Evolutionary conservation across 2,113 vertebrate genomes (phyloP).

Genomic region (Laticauda colubrina): DNA sequence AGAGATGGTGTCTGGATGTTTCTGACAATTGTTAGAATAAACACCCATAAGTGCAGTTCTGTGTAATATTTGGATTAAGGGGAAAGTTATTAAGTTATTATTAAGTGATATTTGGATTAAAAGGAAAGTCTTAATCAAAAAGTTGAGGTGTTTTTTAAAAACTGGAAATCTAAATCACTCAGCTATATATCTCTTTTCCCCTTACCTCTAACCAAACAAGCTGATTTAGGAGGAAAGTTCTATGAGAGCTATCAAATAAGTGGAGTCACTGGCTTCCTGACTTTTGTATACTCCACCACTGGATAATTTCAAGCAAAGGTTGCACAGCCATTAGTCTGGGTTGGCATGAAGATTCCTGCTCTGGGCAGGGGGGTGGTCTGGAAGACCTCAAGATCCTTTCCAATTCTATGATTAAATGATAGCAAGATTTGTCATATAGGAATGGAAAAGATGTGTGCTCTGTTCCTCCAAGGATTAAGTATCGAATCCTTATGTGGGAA

Average conservation of each 20-base stretch:
- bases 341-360: background rate
- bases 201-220: background rate
- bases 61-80: background rate
- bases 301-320: background rate
- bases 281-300: background rate
- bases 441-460: background rate
- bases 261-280: background rate
- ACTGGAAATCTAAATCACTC: background rate
- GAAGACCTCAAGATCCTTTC: background rate
- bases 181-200: background rate
- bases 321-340: background rate
- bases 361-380: background rate
- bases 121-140: background rate
- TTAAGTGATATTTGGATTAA: conserved; percentile 2
- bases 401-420: background rate
- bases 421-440: background rate
- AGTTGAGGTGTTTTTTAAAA: background rate
- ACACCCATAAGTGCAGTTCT: background rate
- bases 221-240: background rate
- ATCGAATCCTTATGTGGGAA: background rate
- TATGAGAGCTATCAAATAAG: background rate
- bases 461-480: background rate
- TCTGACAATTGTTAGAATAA: background rate
- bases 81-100: background rate
- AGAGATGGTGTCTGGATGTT: background rate